These are phyloP conservation scores for Apocheima hispidaria DNA, from an alignment of 2,888 invertebrate genomes.

Conservation along the genomic window DNA sequence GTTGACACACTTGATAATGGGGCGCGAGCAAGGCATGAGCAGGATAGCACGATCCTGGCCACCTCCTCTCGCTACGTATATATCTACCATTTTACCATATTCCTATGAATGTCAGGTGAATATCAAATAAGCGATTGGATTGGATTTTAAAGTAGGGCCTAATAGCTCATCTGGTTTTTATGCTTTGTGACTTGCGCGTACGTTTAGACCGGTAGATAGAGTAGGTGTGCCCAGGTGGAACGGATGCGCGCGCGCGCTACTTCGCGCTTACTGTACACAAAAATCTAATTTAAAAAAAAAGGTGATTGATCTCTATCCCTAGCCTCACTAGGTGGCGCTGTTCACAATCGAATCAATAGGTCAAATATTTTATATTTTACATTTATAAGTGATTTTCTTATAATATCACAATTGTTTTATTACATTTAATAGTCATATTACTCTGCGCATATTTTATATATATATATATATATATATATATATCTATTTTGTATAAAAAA, in stretches of 20 bases:
- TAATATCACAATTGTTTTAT: no score
- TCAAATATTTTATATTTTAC: no score
- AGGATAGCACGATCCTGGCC: neutral
- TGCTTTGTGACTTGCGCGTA: constrained; percentile 1
- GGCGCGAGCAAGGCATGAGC: neutral
- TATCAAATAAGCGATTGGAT: neutral
- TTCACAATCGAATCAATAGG: no score
- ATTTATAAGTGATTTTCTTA: no score
- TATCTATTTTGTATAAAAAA: no score
- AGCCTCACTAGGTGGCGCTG: neutral
- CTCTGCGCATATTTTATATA: no score
- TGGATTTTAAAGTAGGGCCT: neutral
- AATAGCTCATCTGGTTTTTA: neutral
- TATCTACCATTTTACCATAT: neutral
- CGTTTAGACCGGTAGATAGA: constrained; percentile 7
- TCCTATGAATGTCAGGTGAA: neutral
- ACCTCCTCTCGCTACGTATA: neutral
- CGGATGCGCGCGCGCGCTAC: constrained; percentile 10
- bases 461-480: no score
- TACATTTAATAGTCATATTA: no score
- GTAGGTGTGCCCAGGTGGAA: neutral
- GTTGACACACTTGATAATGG: neutral
- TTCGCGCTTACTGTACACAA: neutral
- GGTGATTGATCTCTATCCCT: neutral
- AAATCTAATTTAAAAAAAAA: no score